Base-by-base conservation (phyloP, 2,797 vertebrate species). In the Pseudochirops cupreus region DNA sequence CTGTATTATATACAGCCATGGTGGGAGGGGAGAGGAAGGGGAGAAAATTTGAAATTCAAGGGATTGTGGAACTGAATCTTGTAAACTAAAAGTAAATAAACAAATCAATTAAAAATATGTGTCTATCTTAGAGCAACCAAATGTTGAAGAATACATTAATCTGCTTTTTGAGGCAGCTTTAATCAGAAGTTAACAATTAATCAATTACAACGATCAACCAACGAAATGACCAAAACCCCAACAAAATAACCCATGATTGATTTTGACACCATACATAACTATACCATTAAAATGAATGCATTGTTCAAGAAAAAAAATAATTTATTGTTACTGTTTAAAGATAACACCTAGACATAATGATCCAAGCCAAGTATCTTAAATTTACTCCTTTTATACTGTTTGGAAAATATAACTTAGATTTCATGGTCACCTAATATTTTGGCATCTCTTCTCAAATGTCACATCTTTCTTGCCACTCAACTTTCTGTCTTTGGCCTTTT, bases 401-500 rank as follows among this genome's bases (percentile, higher is more conserved):
- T 54, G 3, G 29, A 57, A 94, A 91, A 82, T 52, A 29, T 7
- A 1, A 54, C 5, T 24, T 1, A 1, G 56, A 56, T 24, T 87
- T 58, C 39, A n/a, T 6, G 89, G 54, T 57, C 50, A n/a, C n/a
- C 74, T 46, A 31, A 50, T 74, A 56, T 50, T 74, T 92, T 33
- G 53, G 54, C 82, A 57, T 91, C 62, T 96, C 93, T 92, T 62
- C 90, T 95, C 50, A 94, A 94, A 93, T 90, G 74, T 92, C 33
- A 59, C 52, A 31, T 90, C 54, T 92, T 29, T 82, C 29, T 90
- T 91, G 26, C 14, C 93, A 93, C 91, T 97, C 56, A 67, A 56
- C 92, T 91, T 95, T 91, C 55, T 92, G 82, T 62, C 89, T 82
- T 46, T 94, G 33, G 92, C 53, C 92, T 96, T 94, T 97, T 91